These are phyloP conservation scores for Xanthorhoe designata DNA, from an alignment of 2,888 invertebrate species.

Conservation along the genomic window DNA sequence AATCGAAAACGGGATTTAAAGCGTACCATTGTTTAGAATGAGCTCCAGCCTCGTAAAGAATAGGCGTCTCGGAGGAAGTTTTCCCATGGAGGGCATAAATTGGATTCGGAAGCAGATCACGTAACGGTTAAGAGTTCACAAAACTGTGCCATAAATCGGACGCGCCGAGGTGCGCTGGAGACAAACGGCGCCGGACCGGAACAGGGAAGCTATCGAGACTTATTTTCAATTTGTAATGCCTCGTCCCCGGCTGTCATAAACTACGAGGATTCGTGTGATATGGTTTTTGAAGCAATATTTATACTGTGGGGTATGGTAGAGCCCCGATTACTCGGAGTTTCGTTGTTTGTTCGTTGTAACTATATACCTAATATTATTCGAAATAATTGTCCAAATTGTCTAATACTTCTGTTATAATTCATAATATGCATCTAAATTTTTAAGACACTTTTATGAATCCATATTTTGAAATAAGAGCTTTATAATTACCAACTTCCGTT, in stretches of 20 bases:
- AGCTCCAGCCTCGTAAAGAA: slow-evolving; percentile 75
- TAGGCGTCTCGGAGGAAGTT: slow-evolving; percentile 75
- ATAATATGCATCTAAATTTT: too few relatives aligned
- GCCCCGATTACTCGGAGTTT: background rate
- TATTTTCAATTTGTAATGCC: slow-evolving; percentile 45
- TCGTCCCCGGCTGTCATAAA: slow-evolving; percentile 32
- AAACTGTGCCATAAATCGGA: slow-evolving; percentile 85
- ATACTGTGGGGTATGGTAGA: background rate
- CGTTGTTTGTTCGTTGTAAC: background rate
- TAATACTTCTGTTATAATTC: too few relatives aligned
- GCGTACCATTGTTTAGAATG: slow-evolving; percentile 52
- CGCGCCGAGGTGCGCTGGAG: slow-evolving; percentile 83
- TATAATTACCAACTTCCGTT: too few relatives aligned
- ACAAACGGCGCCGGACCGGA: slow-evolving; percentile 78
- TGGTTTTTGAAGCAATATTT: slow-evolving; percentile 12
- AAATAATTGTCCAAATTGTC: too few relatives aligned
- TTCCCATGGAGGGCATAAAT: slow-evolving; percentile 83
- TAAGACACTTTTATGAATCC: too few relatives aligned
- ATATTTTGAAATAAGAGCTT: too few relatives aligned
- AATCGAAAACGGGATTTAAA: slow-evolving; percentile 48
- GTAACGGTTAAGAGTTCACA: slow-evolving; percentile 86
- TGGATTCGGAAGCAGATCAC: slow-evolving; percentile 85
- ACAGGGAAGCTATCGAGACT: slow-evolving; percentile 50
- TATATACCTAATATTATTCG: too few relatives aligned
- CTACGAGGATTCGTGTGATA: slow-evolving; percentile 14